Percentiles rank a stretch among this genome's conserved stretches.
Evolutionary conservation across 2,888 invertebrate species (phyloP).

Genomic region (Lithodes maja): DNA sequence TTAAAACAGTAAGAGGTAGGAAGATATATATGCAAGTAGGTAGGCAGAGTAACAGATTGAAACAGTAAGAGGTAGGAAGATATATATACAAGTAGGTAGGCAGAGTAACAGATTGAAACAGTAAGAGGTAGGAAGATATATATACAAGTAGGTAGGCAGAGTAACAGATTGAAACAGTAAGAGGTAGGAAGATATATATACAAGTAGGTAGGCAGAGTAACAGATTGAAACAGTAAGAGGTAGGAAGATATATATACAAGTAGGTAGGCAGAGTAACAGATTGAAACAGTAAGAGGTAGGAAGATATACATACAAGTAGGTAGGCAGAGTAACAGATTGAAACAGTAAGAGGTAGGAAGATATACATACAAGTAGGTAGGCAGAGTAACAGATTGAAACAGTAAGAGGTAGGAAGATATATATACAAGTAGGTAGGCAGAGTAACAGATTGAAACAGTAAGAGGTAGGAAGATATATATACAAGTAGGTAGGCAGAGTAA

Average conservation of each 20-base stretch:
- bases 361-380: background rate
- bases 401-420: background rate
- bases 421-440: background rate
- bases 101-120: too few species aligned
- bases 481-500: background rate
- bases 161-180: background rate
- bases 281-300: background rate
- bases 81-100: too few species aligned
- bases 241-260: background rate
- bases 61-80: too few species aligned
- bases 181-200: background rate
- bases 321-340: background rate
- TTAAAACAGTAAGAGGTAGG: too few species aligned
- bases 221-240: background rate
- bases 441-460: background rate
- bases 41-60: too few species aligned
- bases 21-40: too few species aligned
- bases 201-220: background rate
- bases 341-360: background rate
- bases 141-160: background rate
- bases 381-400: background rate
- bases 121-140: too few species aligned
- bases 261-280: background rate
- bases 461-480: background rate
- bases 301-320: background rate